Base-by-base conservation (phyloP, 35 echinoderm and acorn worm genomes). In the Lytechinus variegatus region DNA sequence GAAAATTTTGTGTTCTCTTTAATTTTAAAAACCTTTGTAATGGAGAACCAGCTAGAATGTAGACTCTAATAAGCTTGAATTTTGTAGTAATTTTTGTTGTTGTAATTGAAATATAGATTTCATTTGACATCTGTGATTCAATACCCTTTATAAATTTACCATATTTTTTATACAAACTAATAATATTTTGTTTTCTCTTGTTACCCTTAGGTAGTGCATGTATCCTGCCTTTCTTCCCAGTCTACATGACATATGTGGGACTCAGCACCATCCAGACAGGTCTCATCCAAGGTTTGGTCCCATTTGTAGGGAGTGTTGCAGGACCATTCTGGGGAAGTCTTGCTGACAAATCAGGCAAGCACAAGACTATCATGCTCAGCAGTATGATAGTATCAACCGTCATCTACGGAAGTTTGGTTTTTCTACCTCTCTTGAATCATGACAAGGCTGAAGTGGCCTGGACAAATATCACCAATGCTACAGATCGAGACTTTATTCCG, bases 281-380 rank as follows among this genome's bases (percentile, higher is more conserved):
- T 0, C 87, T 99, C 29, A 97, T 99, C 87, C 86, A 96, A 27
- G 97, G 98, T 52, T 58, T 99, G 51, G 98, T 97, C 29, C 98
- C 98, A 0, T 33, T 95, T 54, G 52, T 97, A 9, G 92, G 88
- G 14, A 96, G 97, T 52, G 8, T 97, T 6, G 94, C 95, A 16
- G 95, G 95, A 27, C 98, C 98, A 9, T 54, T 99, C 52, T 99
- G 98, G 96, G 98, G 98, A 4, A 94, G 92, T 16, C 5, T 99
- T 10, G 97, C 98, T 0, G 98, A 99, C 94, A 99, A 97, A 66
- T 96, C 79, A 89, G 91, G 95, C 95, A 96, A 96, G 44, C 98
- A 99, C 57, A 97, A 96, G 86, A 89, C 94, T 16, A 88, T 97
- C 6, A 71, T 99, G 21, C 66, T 97, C 19, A 27, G 92, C 66